Evolutionary conservation across 2,113 vertebrate genomes (phyloP), one percentile per base, ranked within the genome.

Genomic region (Chionomys nivalis): DNA sequence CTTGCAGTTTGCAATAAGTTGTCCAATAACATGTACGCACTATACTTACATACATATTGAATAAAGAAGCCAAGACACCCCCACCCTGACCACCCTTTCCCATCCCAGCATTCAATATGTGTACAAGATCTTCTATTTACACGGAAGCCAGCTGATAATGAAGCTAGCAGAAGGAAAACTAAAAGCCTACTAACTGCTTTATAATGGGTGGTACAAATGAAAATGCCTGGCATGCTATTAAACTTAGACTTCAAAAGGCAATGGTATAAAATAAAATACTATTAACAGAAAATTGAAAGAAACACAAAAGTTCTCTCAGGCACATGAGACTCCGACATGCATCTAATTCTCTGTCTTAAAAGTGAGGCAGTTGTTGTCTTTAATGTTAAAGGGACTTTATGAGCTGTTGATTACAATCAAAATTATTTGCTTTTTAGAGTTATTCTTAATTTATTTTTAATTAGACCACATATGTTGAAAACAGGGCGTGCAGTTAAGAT

Each of bases 321-420:
- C 98, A 99, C 97, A 98, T 98, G 98, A 98, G 96, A 98, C 96
- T 98, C 96, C 95, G 93, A 98, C 98, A 99, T 99, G 98, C 98
- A 98, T 95, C 89, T 96, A 47, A 44, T 96, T 97, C 81, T 94
- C 94, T 83, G 94, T 97, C 98, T 98, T 97, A 98, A 98, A 98
- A 97, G 94, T 97, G 97, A 98, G 97, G 96, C 97, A 98, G 87
- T 97, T 93, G 96, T 95, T 94, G 23, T 98, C 94, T 97, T 98
- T 97, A 98, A 90, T 98, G 98, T 99, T 99, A 99, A 99, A 99
- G 98, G 98, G 98, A 99, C 98, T 98, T 98, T 99, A 98, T 97
- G 39, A 95, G 81, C 97, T 98, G 89, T 97, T 97, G 98, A 96
- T 98, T 98, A 98, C 61, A 91, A 95, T 97, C 39, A 88, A 66